Evolutionary conservation across 2,797 vertebrate species (phyloP), one percentile per base, ranked within the genome.

Genomic region (Poecilia gillii): DNA sequence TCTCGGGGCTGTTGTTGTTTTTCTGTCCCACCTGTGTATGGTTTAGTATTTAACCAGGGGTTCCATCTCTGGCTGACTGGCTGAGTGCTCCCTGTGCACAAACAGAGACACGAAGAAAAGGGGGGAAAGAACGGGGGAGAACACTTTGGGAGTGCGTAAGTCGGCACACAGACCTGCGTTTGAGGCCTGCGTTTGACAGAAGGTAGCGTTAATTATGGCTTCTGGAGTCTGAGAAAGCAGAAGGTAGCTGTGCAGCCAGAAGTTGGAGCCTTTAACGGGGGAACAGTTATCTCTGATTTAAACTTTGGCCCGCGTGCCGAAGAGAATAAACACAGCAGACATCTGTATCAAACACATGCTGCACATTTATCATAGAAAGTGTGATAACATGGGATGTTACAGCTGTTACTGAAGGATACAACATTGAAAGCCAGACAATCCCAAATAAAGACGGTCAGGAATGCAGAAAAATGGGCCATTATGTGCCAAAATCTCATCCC

Each of bases 11-110:
- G 93, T 93, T 95, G 94, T 95, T 95, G 94, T 96, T 96, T 95
- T 94, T 93, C 89, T 81, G 90, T 95, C 95, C 95, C 95, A 96
- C 95, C 94, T 96, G 94, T 91, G 95, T 92, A 94, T 96, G 95
- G 94, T 96, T 96, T 96, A 94, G 95, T 95, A 95, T 95, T 96
- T 95, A 95, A 95, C 94, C 88, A 84, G 93, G 83, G 91, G 90
- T 91, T 93, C 92, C 91, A 91, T 93, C 92, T 94, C 82, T 88
- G 91, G 88, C 88, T 89, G 90, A 91, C 90, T 93, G 86, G 89
- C 93, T 93, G 89, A 94, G 90, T 92, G 91, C 92, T 94, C 94
- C 92, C 94, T 68, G 83, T 91, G 89, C 92, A 92, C 91, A 86
- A 90, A 93, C 90, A 84, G 84, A 93, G 91, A 89, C 86, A 83